Base-by-base conservation (phyloP, 2,113 vertebrate genomes). In the Cochlearius cochlearius region DNA sequence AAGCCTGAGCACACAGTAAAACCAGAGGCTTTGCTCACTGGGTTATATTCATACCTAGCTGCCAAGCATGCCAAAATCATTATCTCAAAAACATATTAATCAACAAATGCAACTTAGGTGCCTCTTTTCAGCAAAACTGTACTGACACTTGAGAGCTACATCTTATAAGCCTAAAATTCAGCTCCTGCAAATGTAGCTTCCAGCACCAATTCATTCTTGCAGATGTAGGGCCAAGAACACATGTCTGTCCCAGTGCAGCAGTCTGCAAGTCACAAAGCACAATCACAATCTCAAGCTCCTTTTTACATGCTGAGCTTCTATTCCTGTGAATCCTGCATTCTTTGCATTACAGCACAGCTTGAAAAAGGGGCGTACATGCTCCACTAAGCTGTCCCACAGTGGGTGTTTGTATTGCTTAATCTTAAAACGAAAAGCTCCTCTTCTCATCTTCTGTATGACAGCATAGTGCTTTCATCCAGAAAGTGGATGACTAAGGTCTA, bases 1-100 rank as follows among this genome's bases (percentile, higher is more conserved):
- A 53, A 49, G 25, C 32, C 38, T 58, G 34, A 68, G 23, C 18
- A 12, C 4, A 6, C 9, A 34, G 13, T 1, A 63, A 17, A 83
- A 16, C 1, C 0, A 0, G 23, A 71, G 29, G 4, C 10, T 74
- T 80, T 94, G 4, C 10, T 69, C 12, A 16, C 41, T 8, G 29
- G 15, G 6, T 39, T 73, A 5, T 13, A 20, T 8, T 75, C 8
- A 62, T 50, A 56, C 3, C 27, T 21, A 32, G 30, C 3, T 20
- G 30, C 38, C 19, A 80, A 84, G 26, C 29, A 23, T 18, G 23
- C 19, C 72, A 72, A 86, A 91, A 62, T 75, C n/a, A 41, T 21
- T 4, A 39, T 41, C 59, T 64, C 36, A 50, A 41, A 87, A 81
- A 3, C 7, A 6, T 32, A 43, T 17, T 53, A 36, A 86, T 41